These are phyloP conservation scores for Cheilosia impressa DNA, from an alignment of 2,888 invertebrate genomes.

Conservation along the genomic window DNA sequence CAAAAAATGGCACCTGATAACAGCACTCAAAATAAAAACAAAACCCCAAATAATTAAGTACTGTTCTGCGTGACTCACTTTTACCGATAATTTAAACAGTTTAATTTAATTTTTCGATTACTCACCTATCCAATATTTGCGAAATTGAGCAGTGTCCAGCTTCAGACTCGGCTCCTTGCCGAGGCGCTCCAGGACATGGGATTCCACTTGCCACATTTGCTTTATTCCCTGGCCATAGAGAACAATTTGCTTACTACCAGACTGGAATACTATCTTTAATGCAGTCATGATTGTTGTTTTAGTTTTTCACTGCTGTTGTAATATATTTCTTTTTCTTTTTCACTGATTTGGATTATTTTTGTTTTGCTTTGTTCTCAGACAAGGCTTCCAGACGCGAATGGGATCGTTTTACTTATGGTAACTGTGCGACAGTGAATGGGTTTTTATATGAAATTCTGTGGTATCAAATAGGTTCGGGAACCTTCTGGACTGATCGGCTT, in stretches of 20 bases:
- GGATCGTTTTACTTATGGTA: not conserved
- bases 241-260: constrained; percentile 45
- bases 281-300: constrained; percentile 33
- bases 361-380: not conserved
- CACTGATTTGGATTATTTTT: not conserved
- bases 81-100: not conserved
- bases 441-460: constrained; percentile 45
- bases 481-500: constrained; percentile 42
- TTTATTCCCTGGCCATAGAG: constrained; percentile 54
- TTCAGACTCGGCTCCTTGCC: constrained; percentile 15
- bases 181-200: constrained; percentile 57
- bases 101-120: not conserved
- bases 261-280: constrained; percentile 57
- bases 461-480: constrained; percentile 24
- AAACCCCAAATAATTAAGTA: not conserved
- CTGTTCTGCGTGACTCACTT: constrained; percentile 12
- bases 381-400: not conserved
- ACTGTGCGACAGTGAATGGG: not conserved
- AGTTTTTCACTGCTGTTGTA: not conserved
- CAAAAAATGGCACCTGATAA: constrained; percentile 41
- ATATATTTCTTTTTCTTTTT: not conserved
- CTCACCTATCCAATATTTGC: constrained; percentile 68
- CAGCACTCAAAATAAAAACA: constrained; percentile 40
- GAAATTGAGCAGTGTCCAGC: constrained; percentile 28
- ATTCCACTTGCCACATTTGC: constrained; percentile 61